Evolutionary conservation across 2,888 invertebrate species (phyloP).

Genomic region (Chymomyza fuscimana): DNA sequence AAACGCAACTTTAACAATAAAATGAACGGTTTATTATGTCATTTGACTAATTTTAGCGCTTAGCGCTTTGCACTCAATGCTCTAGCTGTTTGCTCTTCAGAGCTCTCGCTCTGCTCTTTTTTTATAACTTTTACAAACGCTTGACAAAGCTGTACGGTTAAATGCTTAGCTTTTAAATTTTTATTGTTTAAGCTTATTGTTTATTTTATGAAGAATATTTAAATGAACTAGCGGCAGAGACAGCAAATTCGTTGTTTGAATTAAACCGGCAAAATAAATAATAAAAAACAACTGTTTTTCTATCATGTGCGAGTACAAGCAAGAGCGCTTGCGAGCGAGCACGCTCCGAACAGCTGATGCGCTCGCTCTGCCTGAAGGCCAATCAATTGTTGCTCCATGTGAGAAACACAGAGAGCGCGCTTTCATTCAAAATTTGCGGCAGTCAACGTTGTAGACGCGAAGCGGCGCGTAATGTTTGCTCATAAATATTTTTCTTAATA

Average conservation of each 20-base stretch:
- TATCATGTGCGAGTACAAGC: neutral
- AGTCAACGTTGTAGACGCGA: slow-evolving; percentile 32
- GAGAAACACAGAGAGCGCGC: neutral
- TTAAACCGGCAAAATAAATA: slow-evolving; percentile 62
- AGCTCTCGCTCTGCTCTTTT: neutral
- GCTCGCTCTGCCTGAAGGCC: neutral
- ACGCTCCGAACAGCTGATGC: slow-evolving; percentile 48
- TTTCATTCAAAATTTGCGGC: slow-evolving; percentile 21
- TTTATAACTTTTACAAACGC: neutral
- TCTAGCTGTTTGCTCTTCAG: neutral
- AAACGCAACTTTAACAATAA: slow-evolving; percentile 40
- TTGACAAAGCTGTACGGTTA: neutral
- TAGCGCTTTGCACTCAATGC: slow-evolving; percentile 52
- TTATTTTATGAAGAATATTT: neutral
- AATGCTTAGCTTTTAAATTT: neutral
- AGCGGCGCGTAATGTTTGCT: slow-evolving; percentile 34
- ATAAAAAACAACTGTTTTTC: slow-evolving; percentile 17
- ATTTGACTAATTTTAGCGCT: slow-evolving; percentile 67
- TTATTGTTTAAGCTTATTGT: neutral
- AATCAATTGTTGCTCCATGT: neutral
- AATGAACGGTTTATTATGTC: slow-evolving; percentile 61
- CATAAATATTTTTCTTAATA: slow-evolving; percentile 14
- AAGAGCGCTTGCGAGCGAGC: slow-evolving; percentile 20
- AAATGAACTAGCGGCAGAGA: neutral
- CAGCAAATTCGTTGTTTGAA: slow-evolving; percentile 2